Percentiles rank a stretch among this genome's conserved stretches.
Conservation (phyloP, 2,797 vertebrate species). For the Hyperoplus lanceolatus region DNA sequence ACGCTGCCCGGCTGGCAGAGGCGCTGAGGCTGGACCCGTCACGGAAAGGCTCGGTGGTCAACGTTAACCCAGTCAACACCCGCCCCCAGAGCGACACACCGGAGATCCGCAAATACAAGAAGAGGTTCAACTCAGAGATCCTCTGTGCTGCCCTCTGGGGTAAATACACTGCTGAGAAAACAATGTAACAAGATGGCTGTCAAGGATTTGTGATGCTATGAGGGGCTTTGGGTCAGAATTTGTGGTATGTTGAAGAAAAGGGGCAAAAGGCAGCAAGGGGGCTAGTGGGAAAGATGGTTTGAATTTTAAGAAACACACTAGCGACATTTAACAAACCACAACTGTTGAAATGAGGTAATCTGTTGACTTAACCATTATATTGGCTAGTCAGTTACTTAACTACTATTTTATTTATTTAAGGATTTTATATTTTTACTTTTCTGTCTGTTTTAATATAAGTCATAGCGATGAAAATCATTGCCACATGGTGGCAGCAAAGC, state of each 20-base stretch:
- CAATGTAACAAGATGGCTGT: background rate
- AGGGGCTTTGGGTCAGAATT: background rate
- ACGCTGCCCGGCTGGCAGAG: slow-evolving; percentile 93
- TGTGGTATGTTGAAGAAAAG: background rate
- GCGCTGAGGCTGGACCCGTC: slow-evolving; percentile 96
- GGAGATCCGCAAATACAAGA: slow-evolving; percentile 99
- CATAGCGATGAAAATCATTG: background rate
- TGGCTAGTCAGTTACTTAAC: too few relatives aligned
- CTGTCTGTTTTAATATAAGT: background rate
- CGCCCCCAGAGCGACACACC: slow-evolving; percentile 98
- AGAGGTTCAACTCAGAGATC: slow-evolving; percentile 99
- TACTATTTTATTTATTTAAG: too few relatives aligned
- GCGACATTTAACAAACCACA: background rate
- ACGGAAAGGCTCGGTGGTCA: slow-evolving; percentile 97
- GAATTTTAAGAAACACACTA: background rate
- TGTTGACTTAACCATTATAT: background rate
- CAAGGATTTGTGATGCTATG: background rate
- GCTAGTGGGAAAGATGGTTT: background rate
- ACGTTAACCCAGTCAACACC: slow-evolving; percentile 97
- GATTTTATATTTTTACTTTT: background rate
- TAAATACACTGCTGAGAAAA: slow-evolving; percentile 60
- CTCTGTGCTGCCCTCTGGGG: slow-evolving; percentile 98
- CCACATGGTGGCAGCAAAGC: slow-evolving; percentile 68
- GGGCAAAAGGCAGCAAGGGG: background rate
- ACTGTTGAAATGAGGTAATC: background rate